Base-by-base conservation (phyloP, 2,113 vertebrate genomes). In the Psammodynastes pulverulentus region DNA sequence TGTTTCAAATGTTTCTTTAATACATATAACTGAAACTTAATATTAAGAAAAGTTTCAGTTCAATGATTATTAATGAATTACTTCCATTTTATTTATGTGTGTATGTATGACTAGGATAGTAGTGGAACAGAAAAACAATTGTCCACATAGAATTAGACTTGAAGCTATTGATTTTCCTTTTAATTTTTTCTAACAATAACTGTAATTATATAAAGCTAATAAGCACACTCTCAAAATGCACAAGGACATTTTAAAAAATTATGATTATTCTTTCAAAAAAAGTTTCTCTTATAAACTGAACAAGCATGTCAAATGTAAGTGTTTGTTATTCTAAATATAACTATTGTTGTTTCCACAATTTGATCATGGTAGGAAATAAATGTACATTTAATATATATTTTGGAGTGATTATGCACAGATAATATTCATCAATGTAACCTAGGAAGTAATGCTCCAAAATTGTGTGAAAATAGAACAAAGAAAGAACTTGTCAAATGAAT, bases 401-500 rank as follows among this genome's bases (percentile, higher is more conserved):
- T 6, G 94, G 87, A 94, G 89, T 62, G 95, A 88, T 90, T 26
- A 52, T 95, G 9, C 45, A 94, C 94, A 45, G 91, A 93, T 93
- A 84, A 87, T 17, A 54, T 84, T 94, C 17, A 90, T 1, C 23
- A 79, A 88, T 92, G 94, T 92, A 93, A 93, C 93, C 92, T 95
- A 94, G 92, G 92, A 94, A 93, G 90, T 48, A 87, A 62, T 48
- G 58, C 89, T n/a, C 89, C 91, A 95, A 94, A 96, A 39, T 5
- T 10, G 17, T 93, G 84, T 84, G 93, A 96, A 96, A 96, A 95
- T 96, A 97, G 96, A 79, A 95, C 94, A 58, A 34, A 94, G 95
- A 94, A 97, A 97, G 96, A 97, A 96, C 91, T 95, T 97, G 96
- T 97, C 97, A 97, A 94, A 96, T 56, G 51, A 95, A 93, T 95